These are phyloP conservation scores for Anorthoa munda DNA, from an alignment of 2,888 invertebrate species.

Conservation along the genomic window DNA sequence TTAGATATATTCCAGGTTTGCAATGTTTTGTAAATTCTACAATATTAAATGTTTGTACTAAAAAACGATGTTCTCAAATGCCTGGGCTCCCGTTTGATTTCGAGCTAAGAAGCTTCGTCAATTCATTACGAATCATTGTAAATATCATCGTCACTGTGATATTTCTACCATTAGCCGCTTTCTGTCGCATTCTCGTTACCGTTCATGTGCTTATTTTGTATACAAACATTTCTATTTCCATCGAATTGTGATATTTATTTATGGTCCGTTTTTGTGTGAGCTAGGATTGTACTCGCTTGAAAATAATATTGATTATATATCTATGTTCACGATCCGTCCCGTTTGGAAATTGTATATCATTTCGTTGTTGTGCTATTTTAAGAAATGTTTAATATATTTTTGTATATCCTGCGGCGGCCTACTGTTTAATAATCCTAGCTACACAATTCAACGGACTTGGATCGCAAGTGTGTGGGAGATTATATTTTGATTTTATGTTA, in stretches of 20 bases:
- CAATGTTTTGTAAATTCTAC: not conserved
- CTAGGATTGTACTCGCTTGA: constrained; percentile 33
- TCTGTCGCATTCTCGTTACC: constrained; percentile 33
- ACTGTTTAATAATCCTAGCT: constrained; percentile 37
- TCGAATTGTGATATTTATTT: constrained; percentile 67
- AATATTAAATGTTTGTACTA: constrained; percentile 4
- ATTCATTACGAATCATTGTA: constrained; percentile 65
- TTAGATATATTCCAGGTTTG: constrained; percentile 10
- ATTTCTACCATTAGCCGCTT: constrained; percentile 65
- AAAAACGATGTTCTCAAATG: constrained; percentile 32
- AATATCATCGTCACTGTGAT: constrained; percentile 76
- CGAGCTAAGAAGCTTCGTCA: not conserved
- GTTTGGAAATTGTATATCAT: constrained; percentile 3
- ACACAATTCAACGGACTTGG: constrained; percentile 27
- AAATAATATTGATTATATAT: constrained; percentile 2
- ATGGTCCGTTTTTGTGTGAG: constrained; percentile 33
- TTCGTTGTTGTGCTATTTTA: constrained; percentile 13
- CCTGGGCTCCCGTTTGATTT: constrained; percentile 43
- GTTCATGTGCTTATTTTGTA: constrained; percentile 55
- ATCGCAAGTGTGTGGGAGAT: constrained; percentile 48
- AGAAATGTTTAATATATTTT: constrained; percentile 3
- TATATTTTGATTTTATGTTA: constrained; percentile 15
- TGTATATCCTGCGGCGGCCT: constrained; percentile 18
- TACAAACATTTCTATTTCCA: constrained; percentile 62
- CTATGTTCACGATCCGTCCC: constrained; percentile 46